Evolutionary conservation across 2,113 vertebrate species (phyloP), one percentile per base, ranked within the genome.

Genomic region (Protobothrops flavoviridis): DNA sequence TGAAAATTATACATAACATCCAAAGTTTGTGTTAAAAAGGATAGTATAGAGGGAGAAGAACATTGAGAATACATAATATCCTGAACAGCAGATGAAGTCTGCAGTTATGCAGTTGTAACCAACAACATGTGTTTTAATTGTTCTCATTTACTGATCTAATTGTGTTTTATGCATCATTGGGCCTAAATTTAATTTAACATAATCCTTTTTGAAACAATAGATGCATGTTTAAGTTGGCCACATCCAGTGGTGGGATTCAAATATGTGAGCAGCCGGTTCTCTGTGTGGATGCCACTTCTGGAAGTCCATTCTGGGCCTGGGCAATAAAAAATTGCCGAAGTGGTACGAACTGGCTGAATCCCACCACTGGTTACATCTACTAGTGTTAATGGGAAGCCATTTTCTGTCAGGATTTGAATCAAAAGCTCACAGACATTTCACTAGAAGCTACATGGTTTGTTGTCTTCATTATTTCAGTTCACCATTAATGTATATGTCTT

Each of bases 121-220:
- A 90, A 93, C 21, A 87, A 57, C 45, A 26, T 90, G 90, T 59
- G 48, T 93, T 93, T 93, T 93, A 93, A 93, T 93, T 93, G 92
- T 87, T 93, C 81, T 50, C 92, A 93, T 90, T 93, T 93, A 85
- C 92, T 93, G 89, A 87, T 90, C 89, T 93, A 90, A 93, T 93
- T 93, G 74, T 90, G 61, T 90, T 93, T 93, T 87, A 90, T 87
- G 74, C 92, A 93, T 93, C 90, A 93, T 86, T 93, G 81, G 56
- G 92, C 45, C 56, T 93, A 64, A 90, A 90, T 90, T 93, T 93
- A 93, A 93, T 93, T 93, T 93, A 90, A 85, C 56, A 21, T 29
- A 90, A 87, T 93, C 89, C 43, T 87, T 93, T 90, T 90, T 90
- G 21, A 53, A 64, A 86, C 43, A 85, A 87, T 61, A 90, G 92